Percentiles rank a stretch among this genome's conserved stretches.
These are phyloP conservation scores for Zosterops hypoxanthus DNA, from an alignment of 2,113 vertebrate species.

Conservation along the genomic window DNA sequence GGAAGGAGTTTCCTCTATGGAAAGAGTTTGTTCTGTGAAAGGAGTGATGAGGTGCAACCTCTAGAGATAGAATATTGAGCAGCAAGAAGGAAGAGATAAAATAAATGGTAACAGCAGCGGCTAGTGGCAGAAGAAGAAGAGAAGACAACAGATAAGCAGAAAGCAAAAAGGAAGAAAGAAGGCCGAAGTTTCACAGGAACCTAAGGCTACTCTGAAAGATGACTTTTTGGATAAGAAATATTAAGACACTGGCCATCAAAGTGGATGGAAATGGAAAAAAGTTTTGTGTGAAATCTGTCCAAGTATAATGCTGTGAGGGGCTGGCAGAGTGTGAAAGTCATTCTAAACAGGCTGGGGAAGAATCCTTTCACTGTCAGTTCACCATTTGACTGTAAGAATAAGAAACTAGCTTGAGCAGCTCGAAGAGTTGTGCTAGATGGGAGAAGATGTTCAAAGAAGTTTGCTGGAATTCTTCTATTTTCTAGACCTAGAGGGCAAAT, in stretches of 20 bases:
- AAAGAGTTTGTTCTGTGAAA: not conserved
- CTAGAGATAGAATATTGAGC: not conserved
- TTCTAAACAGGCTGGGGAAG: not conserved
- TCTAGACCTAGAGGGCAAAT: not conserved
- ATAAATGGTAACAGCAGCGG: not conserved
- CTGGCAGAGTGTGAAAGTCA: not conserved
- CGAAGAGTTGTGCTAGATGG: not conserved
- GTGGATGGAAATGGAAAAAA: not conserved
- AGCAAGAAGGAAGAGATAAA: not conserved
- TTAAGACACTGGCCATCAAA: not conserved
- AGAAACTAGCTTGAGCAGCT: not conserved
- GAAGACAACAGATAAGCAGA: not conserved
- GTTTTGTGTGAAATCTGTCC: not conserved
- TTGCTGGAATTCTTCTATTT: not conserved
- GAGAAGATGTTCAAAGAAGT: not conserved
- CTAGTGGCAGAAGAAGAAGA: not conserved
- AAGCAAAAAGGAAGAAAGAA: not conserved
- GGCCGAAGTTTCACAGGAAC: not conserved
- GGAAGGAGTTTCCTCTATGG: not conserved
- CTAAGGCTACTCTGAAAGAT: not conserved
- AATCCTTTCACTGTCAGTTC: not conserved
- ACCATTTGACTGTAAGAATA: not conserved
- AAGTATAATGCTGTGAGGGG: not conserved
- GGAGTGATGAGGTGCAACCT: slow-evolving; percentile 5
- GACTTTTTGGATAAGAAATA: not conserved